phyloP scores from a whole-genome alignment of 2,888 invertebrate genomes.

The Philaethria dido region DNA sequence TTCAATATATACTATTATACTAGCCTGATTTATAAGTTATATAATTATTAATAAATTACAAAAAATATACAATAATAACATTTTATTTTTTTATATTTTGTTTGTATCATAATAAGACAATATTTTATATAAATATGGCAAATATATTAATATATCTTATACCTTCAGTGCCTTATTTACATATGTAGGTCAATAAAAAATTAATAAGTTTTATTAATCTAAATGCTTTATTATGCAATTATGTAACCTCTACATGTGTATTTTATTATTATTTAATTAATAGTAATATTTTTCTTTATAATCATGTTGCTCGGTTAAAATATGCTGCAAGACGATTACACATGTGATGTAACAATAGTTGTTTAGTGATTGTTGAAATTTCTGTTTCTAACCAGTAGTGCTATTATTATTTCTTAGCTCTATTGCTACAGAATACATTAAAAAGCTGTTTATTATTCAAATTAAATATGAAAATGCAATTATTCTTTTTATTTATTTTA shows the following conservation, averaged over 20 bases:
- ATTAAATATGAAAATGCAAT: background rate
- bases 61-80: background rate
- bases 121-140: background rate
- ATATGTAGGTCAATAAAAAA: background rate
- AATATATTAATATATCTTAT: no score
- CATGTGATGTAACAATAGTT: slow-evolving; percentile 30
- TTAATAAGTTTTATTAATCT: background rate
- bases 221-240: background rate
- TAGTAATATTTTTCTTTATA: background rate
- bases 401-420: slow-evolving; percentile 6
- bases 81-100: background rate
- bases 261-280: background rate
- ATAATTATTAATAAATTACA: slow-evolving; percentile 1
- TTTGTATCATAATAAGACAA: background rate
- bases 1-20: background rate
- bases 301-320: slow-evolving; percentile 24
- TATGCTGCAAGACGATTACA: slow-evolving; percentile 21
- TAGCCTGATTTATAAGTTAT: slow-evolving; percentile 1
- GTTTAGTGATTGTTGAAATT: slow-evolving; percentile 21
- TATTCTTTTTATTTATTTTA: background rate
- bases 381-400: slow-evolving; percentile 5
- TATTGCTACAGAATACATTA: slow-evolving; percentile 5
- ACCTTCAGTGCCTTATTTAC: background rate
- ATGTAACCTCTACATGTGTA: background rate
- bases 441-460: slow-evolving; percentile 13